These are phyloP conservation scores for Caenorhabditis inopinata DNA, from an alignment of 1,140 invertebrate genomes.

Conservation along the genomic window DNA sequence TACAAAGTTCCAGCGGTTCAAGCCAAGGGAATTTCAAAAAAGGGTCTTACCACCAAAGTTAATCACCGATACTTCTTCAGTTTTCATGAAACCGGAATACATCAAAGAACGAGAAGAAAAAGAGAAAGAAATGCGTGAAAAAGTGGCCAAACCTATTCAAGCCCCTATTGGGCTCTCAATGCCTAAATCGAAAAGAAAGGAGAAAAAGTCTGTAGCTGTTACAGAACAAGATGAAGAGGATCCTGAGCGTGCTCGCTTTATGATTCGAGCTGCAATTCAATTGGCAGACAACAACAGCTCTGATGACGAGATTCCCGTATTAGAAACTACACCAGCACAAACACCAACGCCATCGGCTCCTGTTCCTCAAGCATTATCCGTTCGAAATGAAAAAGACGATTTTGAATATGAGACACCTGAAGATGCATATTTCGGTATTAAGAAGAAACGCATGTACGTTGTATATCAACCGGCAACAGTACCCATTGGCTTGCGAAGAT, in stretches of 20 bases:
- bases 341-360: neutral
- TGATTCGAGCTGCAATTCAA: constrained; percentile 8
- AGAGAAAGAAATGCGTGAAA: neutral
- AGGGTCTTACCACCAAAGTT: neutral
- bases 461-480: neutral
- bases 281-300: neutral
- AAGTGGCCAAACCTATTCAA: neutral
- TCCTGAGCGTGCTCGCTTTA: neutral
- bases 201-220: neutral
- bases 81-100: constrained; percentile 20
- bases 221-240: neutral
- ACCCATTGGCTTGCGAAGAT: neutral
- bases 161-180: neutral
- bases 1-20: neutral
- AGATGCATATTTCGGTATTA: constrained; percentile 8
- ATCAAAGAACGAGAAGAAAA: constrained; percentile 1
- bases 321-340: neutral
- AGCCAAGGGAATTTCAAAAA: neutral
- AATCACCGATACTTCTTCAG: neutral
- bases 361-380: neutral
- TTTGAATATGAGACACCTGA: constrained; percentile 14
- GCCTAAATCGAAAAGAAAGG: neutral
- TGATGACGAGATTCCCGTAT: neutral
- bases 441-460: constrained; percentile 22
- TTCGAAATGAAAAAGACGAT: neutral